Evolutionary conservation across 2,888 invertebrate species (phyloP).

Genomic region (Erebia aethiops): DNA sequence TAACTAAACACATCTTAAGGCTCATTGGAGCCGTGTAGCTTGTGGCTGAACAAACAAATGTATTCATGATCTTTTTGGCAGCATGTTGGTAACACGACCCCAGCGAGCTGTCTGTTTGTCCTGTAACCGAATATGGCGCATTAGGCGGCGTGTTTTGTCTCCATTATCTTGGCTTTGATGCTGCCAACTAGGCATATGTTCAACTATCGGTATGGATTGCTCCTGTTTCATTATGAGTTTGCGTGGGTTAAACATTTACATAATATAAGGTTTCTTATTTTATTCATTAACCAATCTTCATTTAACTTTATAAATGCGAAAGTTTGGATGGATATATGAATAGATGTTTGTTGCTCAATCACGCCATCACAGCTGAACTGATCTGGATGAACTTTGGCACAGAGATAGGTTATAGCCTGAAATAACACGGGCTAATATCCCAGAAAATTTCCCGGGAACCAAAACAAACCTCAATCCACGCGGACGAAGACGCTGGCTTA

Average conservation of each 20-base stretch:
- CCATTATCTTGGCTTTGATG: slow-evolving; percentile 80
- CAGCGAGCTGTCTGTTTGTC: slow-evolving; percentile 63
- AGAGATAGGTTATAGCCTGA: too few species aligned
- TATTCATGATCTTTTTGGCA: slow-evolving; percentile 73
- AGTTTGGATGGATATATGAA: too few species aligned
- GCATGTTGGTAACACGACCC: slow-evolving; percentile 71
- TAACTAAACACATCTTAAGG: slow-evolving; percentile 10
- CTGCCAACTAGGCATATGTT: slow-evolving; percentile 69
- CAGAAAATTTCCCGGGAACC: too few species aligned
- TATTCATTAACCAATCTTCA: background rate
- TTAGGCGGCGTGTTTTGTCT: slow-evolving; percentile 78
- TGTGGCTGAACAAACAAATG: slow-evolving; percentile 66
- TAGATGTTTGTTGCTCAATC: too few species aligned
- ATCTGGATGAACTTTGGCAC: too few species aligned
- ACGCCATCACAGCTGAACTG: too few species aligned
- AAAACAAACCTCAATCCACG: too few species aligned
- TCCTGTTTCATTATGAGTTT: slow-evolving; percentile 28
- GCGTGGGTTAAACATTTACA: slow-evolving; percentile 8
- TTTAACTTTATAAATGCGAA: background rate
- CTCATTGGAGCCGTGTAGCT: slow-evolving; percentile 23
- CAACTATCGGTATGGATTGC: slow-evolving; percentile 28
- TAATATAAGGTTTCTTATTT: background rate
- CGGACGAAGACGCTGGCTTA: too few species aligned
- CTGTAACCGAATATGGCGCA: slow-evolving; percentile 75
- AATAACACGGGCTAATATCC: too few species aligned